Percentiles rank a stretch among this genome's conserved stretches.
phyloP scores from a whole-genome alignment of 2,888 invertebrate species.

The Luperina testacea region DNA sequence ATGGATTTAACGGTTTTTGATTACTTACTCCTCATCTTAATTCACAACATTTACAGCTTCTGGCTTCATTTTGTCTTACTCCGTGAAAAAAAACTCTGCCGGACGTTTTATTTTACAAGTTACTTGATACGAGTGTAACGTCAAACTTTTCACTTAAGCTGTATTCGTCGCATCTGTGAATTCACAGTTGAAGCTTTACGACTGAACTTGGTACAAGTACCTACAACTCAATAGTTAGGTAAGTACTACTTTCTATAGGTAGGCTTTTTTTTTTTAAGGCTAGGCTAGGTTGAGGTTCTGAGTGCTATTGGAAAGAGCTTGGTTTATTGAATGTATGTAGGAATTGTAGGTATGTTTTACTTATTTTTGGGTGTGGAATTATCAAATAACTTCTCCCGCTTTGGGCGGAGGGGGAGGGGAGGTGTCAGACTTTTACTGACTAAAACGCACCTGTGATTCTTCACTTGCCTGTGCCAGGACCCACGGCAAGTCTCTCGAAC shows the following conservation, averaged over 20 bases:
- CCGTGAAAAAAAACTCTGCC: slow-evolving; percentile 54
- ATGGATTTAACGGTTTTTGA: too few species aligned
- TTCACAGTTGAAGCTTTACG: slow-evolving; percentile 80
- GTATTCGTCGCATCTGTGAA: slow-evolving; percentile 77
- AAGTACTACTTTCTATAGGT: slow-evolving; percentile 17
- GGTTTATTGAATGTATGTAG: not conserved
- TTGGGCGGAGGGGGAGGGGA: too few species aligned
- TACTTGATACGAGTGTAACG: slow-evolving; percentile 61
- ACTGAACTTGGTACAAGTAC: slow-evolving; percentile 70
- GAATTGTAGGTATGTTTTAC: not conserved
- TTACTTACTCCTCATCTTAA: not conserved
- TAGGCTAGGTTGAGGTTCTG: not conserved
- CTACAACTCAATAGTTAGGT: slow-evolving; percentile 45
- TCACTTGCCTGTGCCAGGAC: too few species aligned
- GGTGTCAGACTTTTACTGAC: too few species aligned
- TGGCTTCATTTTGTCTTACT: slow-evolving; percentile 22
- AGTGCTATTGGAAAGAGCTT: slow-evolving; percentile 13
- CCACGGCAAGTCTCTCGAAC: too few species aligned
- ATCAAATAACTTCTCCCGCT: too few species aligned
- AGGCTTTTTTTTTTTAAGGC: too few species aligned
- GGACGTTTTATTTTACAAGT: slow-evolving; percentile 59
- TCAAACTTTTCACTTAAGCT: slow-evolving; percentile 86
- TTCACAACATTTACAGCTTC: not conserved
- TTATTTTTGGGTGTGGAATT: too few species aligned
- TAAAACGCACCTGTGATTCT: too few species aligned